Evolutionary conservation across 2,113 vertebrate genomes (phyloP), one percentile per base, ranked within the genome.

Genomic region (Cheilinus undulatus): DNA sequence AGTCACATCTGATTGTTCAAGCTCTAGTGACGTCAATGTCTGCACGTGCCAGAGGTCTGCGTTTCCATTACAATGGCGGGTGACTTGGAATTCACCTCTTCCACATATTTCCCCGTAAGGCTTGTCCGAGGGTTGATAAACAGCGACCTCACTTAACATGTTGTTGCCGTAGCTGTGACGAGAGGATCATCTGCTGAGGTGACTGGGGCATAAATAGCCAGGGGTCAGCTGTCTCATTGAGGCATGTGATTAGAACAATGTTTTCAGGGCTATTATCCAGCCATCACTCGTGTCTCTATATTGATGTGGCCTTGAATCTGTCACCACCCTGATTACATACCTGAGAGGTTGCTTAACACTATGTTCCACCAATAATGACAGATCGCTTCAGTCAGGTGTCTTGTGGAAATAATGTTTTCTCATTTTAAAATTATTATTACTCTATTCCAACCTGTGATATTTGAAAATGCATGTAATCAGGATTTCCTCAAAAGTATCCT

Each of bases 171-270:
- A 13, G 23, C 57, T 38, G 43, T 69, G 83, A 74, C 15, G 3
- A 72, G 42, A n/a, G 42, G 15, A 54, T 82, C 82, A 73, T 63
- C 61, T 82, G 81, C 64, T 60, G 65, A 40, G 23, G 38, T 14
- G 24, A 24, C 60, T 2, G 50, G n/a, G 15, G 38, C 83, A 88
- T 86, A 88, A 88, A 91, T 88, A 88, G 82, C 51, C 56, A 17
- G 3, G 17, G 64, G 56, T 85, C 86, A 82, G 73, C 54, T 86
- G 86, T 67, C 46, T 68, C 28, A 4, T 13, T 13, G 12, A 28
- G 51, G 36, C 38, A 26, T 66, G 73, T 62, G 74, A 13, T 62
- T 45, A 28, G 65, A n/a, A 13, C 15, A 11, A 23, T 81, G 69
- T 82, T 86, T 73, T 76, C 78, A 62, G 49, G 64, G 48, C 50